Evolutionary conservation across 2,797 vertebrate genomes (phyloP).

Genomic region (Tiaroga cobitis): DNA sequence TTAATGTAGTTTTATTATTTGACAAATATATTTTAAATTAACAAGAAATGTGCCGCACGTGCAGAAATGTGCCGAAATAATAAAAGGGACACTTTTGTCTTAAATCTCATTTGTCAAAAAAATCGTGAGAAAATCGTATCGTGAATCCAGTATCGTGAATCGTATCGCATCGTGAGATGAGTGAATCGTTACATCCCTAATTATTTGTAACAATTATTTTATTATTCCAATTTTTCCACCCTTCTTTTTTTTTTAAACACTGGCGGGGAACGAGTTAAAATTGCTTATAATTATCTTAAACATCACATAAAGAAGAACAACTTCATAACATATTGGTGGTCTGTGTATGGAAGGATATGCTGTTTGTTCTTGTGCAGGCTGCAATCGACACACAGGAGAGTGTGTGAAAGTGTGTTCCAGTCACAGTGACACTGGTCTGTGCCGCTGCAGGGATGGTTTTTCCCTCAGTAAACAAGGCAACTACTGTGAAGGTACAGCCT

Average conservation of each 20-base stretch:
- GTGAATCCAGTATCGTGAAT: too few relatives aligned
- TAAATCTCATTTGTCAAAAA: too few relatives aligned
- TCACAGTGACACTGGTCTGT: constrained; percentile 65
- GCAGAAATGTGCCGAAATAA: too few relatives aligned
- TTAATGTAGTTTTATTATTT: too few relatives aligned
- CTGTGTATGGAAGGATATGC: not conserved
- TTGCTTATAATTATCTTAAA: not conserved
- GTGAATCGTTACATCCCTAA: too few relatives aligned
- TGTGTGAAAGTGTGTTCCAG: constrained; percentile 79
- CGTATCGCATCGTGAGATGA: too few relatives aligned
- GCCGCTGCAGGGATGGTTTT: constrained; percentile 85
- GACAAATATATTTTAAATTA: too few relatives aligned
- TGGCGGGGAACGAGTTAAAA: too few relatives aligned
- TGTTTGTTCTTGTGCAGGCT: constrained; percentile 69
- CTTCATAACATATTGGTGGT: not conserved
- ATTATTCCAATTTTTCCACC: not conserved
- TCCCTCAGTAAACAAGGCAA: constrained; percentile 79
- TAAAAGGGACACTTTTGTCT: too few relatives aligned
- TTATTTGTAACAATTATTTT: not conserved
- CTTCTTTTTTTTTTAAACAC: too few relatives aligned
- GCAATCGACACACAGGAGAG: constrained; percentile 69
- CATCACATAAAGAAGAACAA: not conserved
- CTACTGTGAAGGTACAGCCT: constrained; percentile 86
- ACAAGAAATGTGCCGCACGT: too few relatives aligned
- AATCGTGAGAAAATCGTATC: too few relatives aligned